Conservation (phyloP, 2,888 invertebrate genomes). For the Troglohyphantes excavatus region DNA sequence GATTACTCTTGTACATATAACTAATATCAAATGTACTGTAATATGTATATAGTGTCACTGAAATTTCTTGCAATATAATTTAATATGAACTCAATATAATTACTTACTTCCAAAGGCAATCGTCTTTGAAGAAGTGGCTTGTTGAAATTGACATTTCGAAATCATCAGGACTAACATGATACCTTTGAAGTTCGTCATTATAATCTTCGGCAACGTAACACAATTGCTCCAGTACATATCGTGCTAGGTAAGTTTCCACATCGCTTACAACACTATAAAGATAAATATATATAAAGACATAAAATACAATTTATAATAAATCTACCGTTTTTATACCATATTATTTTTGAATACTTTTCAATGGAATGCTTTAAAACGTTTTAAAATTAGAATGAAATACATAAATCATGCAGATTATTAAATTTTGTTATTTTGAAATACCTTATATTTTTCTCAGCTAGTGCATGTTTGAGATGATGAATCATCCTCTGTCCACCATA, state of each 20-base stretch:
- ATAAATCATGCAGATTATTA: too few relatives aligned
- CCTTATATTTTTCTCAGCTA: constrained; percentile 82
- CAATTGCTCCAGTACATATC: constrained; percentile 84
- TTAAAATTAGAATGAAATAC: too few relatives aligned
- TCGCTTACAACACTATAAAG: constrained; percentile 81
- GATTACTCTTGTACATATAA: too few relatives aligned
- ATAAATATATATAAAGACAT: neutral
- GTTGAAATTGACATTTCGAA: constrained; percentile 80
- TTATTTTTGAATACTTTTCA: neutral
- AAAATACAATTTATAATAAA: neutral
- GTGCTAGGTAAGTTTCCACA: constrained; percentile 84
- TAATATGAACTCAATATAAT: too few relatives aligned
- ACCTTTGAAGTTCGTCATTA: constrained; percentile 82
- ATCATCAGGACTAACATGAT: constrained; percentile 82
- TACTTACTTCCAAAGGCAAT: constrained; percentile 81
- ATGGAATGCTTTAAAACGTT: too few relatives aligned
- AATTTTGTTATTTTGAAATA: too few relatives aligned
- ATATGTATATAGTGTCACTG: too few relatives aligned
- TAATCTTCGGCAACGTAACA: constrained; percentile 84
- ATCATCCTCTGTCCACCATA: constrained; percentile 84
- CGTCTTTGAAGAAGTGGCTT: constrained; percentile 80
- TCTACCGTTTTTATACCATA: neutral
- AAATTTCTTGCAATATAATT: too few relatives aligned
- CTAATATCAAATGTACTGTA: too few relatives aligned
- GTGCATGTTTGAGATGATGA: constrained; percentile 83